These are phyloP conservation scores for Drosophila ohnishii DNA, from an alignment of 1,140 invertebrate genomes.

Conservation along the genomic window DNA sequence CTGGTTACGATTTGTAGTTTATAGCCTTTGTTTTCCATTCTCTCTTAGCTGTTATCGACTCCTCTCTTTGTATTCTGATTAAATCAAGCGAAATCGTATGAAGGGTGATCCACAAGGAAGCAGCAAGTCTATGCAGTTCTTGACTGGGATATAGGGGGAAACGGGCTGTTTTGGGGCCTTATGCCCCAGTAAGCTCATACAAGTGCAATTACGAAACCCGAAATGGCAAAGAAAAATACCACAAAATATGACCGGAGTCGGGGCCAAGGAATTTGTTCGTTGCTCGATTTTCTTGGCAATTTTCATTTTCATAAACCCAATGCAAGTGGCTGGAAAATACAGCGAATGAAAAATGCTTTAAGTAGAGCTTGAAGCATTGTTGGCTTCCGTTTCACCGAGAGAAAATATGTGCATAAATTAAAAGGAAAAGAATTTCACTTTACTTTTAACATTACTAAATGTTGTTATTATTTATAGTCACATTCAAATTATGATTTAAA, in stretches of 20 bases:
- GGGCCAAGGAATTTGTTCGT: conserved; percentile 23
- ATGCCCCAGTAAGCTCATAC: conserved; percentile 39
- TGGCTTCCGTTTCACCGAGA: background rate
- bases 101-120: background rate
- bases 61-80: conserved; percentile 60
- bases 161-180: background rate
- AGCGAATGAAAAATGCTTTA: conserved; percentile 61
- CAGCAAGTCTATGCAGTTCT: background rate
- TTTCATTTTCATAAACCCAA: conserved; percentile 70
- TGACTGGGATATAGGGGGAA: background rate
- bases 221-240: conserved; percentile 30
- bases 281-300: conserved; percentile 65
- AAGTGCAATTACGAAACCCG: conserved; percentile 43
- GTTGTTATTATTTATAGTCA: background rate
- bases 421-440: background rate
- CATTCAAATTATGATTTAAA: background rate
- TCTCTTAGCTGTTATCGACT: background rate
- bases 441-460: background rate
- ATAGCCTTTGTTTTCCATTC: background rate
- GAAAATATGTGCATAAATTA: background rate
- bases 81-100: conserved; percentile 52
- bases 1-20: background rate
- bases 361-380: conserved; percentile 46
- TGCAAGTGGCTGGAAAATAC: conserved; percentile 49
- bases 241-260: conserved; percentile 10